Conservation (phyloP, 2,797 vertebrate species). For the Cyprinodon diabolis region DNA sequence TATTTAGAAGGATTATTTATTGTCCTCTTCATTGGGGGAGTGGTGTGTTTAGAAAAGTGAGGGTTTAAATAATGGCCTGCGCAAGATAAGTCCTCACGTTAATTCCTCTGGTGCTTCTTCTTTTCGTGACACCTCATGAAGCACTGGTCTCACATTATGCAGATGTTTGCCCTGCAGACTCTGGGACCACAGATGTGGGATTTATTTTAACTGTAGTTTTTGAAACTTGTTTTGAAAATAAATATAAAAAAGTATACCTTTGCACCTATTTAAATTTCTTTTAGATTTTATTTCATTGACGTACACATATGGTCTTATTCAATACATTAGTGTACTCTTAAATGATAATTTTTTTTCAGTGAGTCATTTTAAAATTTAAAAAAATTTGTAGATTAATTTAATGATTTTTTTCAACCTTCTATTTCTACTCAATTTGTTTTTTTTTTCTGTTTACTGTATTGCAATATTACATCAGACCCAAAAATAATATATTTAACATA, state of each 20-base stretch:
- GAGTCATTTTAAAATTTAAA: neutral
- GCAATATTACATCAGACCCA: neutral
- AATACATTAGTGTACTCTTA: neutral
- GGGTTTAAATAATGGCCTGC: conserved; percentile 89
- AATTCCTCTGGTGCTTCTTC: conserved; percentile 91
- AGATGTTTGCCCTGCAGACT: conserved; percentile 65
- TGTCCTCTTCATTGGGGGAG: conserved; percentile 85
- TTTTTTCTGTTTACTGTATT: neutral
- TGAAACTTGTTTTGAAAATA: conserved; percentile 38
- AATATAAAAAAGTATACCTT: neutral
- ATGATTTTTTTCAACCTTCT: neutral
- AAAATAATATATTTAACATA: too few species aligned
- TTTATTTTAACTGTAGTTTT: conserved; percentile 51
- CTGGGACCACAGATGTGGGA: conserved; percentile 63
- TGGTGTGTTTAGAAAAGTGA: conserved; percentile 87
- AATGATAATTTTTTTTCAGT: neutral
- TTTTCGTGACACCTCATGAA: conserved; percentile 81
- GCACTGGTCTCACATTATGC: conserved; percentile 84
- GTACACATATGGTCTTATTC: neutral
- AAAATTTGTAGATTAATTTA: neutral
- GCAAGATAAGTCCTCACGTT: conserved; percentile 90
- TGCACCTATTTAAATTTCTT: neutral
- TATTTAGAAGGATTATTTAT: conserved; percentile 92
- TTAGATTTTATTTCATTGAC: neutral
- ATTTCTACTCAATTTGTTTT: neutral